phyloP scores from a whole-genome alignment of 64 coral and sea anemone genomes.

The Catalaphyllia jardinei region DNA sequence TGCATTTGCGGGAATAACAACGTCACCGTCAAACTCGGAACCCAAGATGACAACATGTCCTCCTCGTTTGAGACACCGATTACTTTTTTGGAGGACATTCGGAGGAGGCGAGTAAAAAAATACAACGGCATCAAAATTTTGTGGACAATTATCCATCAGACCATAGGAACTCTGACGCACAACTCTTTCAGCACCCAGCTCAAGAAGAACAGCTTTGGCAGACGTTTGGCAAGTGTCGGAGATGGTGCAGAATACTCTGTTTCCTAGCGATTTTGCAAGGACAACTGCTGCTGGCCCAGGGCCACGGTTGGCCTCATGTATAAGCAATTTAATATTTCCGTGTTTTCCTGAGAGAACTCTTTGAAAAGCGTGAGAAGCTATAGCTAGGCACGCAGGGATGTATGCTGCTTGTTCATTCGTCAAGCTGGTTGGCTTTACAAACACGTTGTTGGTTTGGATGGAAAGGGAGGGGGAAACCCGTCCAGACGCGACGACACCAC shows the following conservation, averaged over 20 bases:
- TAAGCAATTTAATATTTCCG: not conserved
- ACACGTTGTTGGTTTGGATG: not conserved
- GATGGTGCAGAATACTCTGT: slow-evolving; percentile 57
- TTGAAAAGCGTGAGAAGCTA: slow-evolving; percentile 17
- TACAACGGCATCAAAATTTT: slow-evolving; percentile 49
- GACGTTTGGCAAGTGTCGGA: not conserved
- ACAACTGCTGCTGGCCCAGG: slow-evolving; percentile 42
- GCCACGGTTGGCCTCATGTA: slow-evolving; percentile 50
- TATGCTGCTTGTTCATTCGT: slow-evolving; percentile 10
- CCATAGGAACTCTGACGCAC: not conserved
- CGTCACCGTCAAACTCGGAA: slow-evolving; percentile 9
- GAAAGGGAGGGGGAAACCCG: not conserved
- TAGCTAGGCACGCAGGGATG: slow-evolving; percentile 1
- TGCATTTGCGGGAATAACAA: slow-evolving; percentile 31
- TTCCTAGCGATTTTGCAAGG: slow-evolving; percentile 52
- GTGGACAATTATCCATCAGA: not conserved
- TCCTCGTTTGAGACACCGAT: not conserved
- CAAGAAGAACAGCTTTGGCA: not conserved
- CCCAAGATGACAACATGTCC: slow-evolving; percentile 50
- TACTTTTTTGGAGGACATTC: slow-evolving; percentile 46
- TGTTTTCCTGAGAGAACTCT: not conserved
- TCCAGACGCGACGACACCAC: slow-evolving; percentile 1
- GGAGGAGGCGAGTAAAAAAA: slow-evolving; percentile 37
- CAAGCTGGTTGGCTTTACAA: slow-evolving; percentile 18
- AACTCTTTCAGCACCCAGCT: slow-evolving; percentile 22